A percentile compares a stretch with the other conserved stretches of the same genome.
Evolutionary conservation across 1,140 invertebrate species (phyloP).

Genomic region (Myzus persicae): DNA sequence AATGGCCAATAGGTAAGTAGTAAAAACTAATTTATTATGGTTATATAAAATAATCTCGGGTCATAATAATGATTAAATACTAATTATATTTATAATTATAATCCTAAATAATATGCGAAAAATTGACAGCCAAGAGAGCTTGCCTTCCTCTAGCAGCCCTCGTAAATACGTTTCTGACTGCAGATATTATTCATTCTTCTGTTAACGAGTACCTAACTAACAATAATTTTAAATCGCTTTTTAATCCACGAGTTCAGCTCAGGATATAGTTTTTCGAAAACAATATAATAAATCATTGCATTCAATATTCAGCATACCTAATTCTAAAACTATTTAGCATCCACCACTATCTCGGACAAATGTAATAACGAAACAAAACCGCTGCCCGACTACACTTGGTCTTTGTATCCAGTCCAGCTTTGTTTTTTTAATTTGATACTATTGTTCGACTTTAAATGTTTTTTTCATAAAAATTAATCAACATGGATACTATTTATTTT

Average conservation of each 20-base stretch:
- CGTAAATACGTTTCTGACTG: not conserved
- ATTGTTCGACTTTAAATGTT: not conserved
- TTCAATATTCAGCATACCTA: not conserved
- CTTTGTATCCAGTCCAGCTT: not conserved
- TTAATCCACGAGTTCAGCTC: not conserved
- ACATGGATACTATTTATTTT: not conserved
- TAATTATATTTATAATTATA: not conserved
- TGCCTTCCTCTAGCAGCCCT: not conserved
- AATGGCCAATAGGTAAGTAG: too few species aligned
- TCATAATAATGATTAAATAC: not conserved
- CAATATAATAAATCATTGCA: not conserved
- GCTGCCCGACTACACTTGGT: not conserved
- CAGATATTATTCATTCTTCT: not conserved
- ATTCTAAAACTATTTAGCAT: not conserved
- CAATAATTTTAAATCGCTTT: not conserved
- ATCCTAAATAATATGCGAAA: not conserved
- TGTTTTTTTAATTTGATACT: not conserved
- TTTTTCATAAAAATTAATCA: not conserved
- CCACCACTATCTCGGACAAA: not conserved
- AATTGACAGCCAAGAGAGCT: not conserved
- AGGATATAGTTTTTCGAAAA: not conserved
- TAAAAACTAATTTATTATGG: not conserved
- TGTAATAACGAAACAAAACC: not conserved
- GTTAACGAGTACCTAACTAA: not conserved
- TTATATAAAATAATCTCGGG: not conserved